Conservation (phyloP, 1,140 invertebrate species). For the Hydropsyche tenuis region DNA sequence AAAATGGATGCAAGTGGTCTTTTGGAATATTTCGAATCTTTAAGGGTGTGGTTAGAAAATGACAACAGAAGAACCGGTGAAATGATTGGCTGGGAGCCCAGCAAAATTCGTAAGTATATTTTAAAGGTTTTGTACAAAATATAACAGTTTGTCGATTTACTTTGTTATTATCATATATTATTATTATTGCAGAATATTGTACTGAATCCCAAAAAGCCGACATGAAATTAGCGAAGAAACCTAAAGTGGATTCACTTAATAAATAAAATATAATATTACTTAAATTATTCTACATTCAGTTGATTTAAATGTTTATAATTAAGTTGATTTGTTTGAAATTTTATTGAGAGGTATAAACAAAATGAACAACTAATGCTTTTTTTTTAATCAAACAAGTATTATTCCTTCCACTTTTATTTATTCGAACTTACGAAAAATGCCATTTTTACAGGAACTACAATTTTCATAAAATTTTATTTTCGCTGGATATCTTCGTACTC, state of each 20-base stretch:
- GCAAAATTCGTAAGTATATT: slow-evolving; percentile 58
- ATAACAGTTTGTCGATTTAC: no score
- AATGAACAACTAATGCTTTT: no score
- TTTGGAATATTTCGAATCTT: slow-evolving; percentile 78
- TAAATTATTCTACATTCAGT: no score
- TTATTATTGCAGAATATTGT: slow-evolving; percentile 54
- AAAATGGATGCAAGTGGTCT: slow-evolving; percentile 76
- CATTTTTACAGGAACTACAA: no score
- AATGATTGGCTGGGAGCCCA: slow-evolving; percentile 78
- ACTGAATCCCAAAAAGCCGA: slow-evolving; percentile 54
- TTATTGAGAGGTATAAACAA: no score
- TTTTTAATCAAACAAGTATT: no score
- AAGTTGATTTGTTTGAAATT: no score
- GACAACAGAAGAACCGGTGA: slow-evolving; percentile 77
- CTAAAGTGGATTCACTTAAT: slow-evolving; percentile 40
- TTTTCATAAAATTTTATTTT: no score
- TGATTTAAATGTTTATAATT: no score
- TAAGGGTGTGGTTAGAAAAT: slow-evolving; percentile 78
- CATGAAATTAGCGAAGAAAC: slow-evolving; percentile 26
- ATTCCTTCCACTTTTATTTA: no score
- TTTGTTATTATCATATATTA: not conserved
- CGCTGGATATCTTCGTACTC: not conserved
- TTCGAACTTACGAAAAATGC: no score
- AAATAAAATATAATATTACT: slow-evolving; percentile 30
- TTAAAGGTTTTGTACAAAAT: no score